Evolutionary conservation across 2,888 invertebrate species (phyloP).

Genomic region (Allophyes oxyacanthae): DNA sequence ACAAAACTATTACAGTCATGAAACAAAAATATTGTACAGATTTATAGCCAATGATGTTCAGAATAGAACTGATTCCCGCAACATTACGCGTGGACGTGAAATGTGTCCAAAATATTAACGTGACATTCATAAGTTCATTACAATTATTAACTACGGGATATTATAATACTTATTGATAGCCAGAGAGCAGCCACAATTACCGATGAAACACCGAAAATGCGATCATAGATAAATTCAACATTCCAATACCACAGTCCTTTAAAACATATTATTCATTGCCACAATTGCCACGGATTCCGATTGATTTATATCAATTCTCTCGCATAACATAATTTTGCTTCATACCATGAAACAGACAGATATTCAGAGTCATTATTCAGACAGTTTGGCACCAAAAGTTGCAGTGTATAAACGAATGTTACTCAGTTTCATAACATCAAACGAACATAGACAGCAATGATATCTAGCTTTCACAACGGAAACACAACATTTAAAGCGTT

Average conservation of each 20-base stretch:
- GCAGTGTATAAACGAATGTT: background rate
- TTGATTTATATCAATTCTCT: background rate
- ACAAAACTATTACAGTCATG: too few species aligned
- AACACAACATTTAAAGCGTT: slow-evolving; percentile 49
- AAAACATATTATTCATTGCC: background rate
- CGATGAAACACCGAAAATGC: background rate
- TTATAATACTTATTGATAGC: too few species aligned
- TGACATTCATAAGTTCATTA: too few species aligned
- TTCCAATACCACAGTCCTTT: background rate
- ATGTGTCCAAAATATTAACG: too few species aligned
- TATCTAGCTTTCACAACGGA: background rate
- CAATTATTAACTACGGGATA: too few species aligned
- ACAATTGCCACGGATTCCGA: slow-evolving; percentile 2
- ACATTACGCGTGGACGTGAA: too few species aligned
- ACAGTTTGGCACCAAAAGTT: background rate
- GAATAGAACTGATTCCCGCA: too few species aligned
- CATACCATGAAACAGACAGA: too few species aligned
- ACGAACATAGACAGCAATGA: background rate
- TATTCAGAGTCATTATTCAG: background rate
- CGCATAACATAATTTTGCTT: too few species aligned
- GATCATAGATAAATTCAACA: background rate
- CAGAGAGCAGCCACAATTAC: background rate
- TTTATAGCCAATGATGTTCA: too few species aligned
- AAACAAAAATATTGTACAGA: too few species aligned
- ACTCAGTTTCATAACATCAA: background rate